Evolutionary conservation across 2,797 vertebrate genomes (phyloP).

Genomic region (Varecia variegata): DNA sequence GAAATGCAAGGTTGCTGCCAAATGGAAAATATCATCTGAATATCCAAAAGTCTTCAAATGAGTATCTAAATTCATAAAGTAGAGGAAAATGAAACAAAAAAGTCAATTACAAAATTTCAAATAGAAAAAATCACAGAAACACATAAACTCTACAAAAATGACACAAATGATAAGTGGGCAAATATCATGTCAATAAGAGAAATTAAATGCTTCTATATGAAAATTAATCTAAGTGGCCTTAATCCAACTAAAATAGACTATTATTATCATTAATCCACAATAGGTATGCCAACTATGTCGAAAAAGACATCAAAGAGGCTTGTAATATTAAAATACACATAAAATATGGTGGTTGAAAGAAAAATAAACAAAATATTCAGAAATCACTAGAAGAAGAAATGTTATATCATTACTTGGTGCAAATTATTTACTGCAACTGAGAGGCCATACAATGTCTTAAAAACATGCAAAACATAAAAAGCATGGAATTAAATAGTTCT

Average conservation of each 20-base stretch:
- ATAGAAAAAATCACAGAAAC: slow-evolving; percentile 29
- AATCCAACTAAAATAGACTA: background rate
- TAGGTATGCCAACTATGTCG: background rate
- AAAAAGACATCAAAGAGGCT: slow-evolving; percentile 3
- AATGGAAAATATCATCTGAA: slow-evolving; percentile 83
- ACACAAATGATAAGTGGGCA: background rate
- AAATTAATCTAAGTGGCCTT: slow-evolving; percentile 8
- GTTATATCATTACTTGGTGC: background rate
- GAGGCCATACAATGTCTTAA: background rate
- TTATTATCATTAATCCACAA: background rate
- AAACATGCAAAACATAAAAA: background rate
- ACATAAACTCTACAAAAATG: background rate
- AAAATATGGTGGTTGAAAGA: background rate
- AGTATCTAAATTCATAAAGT: slow-evolving; percentile 76
- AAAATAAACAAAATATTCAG: background rate
- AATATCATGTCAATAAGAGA: background rate
- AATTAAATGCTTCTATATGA: background rate
- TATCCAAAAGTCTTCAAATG: slow-evolving; percentile 74
- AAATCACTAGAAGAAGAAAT: background rate
- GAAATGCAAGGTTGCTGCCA: slow-evolving; percentile 87
- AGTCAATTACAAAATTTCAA: background rate
- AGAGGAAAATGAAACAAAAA: background rate
- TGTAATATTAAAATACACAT: background rate
- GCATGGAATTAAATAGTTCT: background rate
- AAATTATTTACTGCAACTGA: background rate